Conservation (phyloP, 2,797 vertebrate genomes). For the Acomys russatus region DNA sequence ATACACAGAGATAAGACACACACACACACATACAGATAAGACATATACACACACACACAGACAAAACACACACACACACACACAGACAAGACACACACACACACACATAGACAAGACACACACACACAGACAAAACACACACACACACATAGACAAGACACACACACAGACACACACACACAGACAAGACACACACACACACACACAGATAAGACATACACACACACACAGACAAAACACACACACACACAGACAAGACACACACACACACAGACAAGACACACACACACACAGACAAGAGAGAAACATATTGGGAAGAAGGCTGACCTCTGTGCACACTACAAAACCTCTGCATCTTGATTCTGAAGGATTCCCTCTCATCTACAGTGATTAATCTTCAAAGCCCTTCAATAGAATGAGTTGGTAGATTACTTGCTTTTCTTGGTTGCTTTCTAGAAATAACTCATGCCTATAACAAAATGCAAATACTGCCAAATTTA, state of each 20-base stretch:
- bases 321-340: not conserved
- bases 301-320: not conserved
- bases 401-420: constrained; percentile 41
- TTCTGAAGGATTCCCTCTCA: constrained; percentile 13
- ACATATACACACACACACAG: not conserved
- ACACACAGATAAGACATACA: no score
- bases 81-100: not conserved
- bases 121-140: not conserved
- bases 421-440: constrained; percentile 57
- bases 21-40: not conserved
- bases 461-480: constrained; percentile 59
- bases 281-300: not conserved
- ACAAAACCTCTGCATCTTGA: constrained; percentile 57
- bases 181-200: not conserved
- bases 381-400: constrained; percentile 37
- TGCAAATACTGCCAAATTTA: constrained; percentile 57
- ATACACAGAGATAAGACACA: rapidly evolving
- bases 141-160: no score
- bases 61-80: not conserved
- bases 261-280: not conserved
- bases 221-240: no score
- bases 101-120: no score
- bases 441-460: constrained; percentile 54
- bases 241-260: not conserved
- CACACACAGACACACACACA: not conserved